phyloP scores from a whole-genome alignment of 1,140 invertebrate species.

The Papilio dardanus region DNA sequence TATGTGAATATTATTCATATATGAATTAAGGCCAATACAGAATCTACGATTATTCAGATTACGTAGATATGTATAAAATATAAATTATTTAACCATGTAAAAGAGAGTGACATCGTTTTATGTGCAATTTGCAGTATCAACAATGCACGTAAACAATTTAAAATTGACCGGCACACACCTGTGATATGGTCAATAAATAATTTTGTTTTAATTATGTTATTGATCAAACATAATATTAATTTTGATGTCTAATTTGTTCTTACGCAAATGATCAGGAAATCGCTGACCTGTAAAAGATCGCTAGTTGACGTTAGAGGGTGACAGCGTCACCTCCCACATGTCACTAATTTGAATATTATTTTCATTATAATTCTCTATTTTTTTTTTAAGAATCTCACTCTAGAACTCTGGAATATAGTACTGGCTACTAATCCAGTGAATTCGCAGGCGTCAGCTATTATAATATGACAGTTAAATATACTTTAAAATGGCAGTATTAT shows the following conservation, averaged over 20 bases:
- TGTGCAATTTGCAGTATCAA: not conserved
- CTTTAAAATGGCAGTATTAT: not conserved
- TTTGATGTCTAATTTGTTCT: not conserved
- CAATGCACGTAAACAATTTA: not conserved
- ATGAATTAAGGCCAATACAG: not conserved
- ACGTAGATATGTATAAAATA: not conserved
- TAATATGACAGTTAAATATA: too few relatives aligned
- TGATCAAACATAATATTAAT: not conserved
- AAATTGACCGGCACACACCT: too few relatives aligned
- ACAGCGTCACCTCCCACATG: not conserved
- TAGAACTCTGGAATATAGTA: too few relatives aligned
- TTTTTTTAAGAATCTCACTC: too few relatives aligned
- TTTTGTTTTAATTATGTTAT: not conserved
- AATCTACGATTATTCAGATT: not conserved
- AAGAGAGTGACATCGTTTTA: not conserved
- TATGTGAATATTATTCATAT: not conserved
- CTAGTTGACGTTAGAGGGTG: not conserved
- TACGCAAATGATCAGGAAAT: not conserved
- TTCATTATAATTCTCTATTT: not conserved
- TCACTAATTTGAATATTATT: not conserved
- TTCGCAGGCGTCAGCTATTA: too few relatives aligned
- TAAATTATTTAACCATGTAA: not conserved
- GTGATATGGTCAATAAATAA: not conserved
- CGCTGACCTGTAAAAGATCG: not conserved
- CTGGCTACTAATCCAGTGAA: too few relatives aligned